These are phyloP conservation scores for Spisula solida DNA, from an alignment of 2,888 invertebrate genomes.

Conservation along the genomic window DNA sequence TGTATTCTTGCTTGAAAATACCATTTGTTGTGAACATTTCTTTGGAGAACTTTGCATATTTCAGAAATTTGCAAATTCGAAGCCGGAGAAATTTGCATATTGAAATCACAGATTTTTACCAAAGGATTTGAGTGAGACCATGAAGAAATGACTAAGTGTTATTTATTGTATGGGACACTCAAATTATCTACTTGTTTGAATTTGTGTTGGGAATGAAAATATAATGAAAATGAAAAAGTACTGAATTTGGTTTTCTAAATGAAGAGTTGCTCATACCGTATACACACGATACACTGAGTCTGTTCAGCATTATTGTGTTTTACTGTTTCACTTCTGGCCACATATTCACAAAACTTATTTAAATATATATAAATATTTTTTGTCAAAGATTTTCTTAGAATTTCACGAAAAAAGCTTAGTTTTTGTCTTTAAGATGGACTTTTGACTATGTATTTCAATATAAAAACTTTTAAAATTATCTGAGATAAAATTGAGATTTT, in stretches of 20 bases:
- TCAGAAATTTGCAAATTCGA: neutral
- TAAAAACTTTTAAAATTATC: too few relatives aligned
- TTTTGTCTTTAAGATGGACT: too few relatives aligned
- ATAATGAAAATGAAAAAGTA: too few relatives aligned
- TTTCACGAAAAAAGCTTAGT: too few relatives aligned
- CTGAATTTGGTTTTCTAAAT: too few relatives aligned
- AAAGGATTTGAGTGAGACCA: too few relatives aligned
- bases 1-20: neutral
- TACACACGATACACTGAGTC: neutral
- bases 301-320: slow-evolving; percentile 10
- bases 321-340: too few relatives aligned
- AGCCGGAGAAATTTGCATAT: neutral
- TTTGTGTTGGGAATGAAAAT: neutral
- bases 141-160: neutral
- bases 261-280: neutral
- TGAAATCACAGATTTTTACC: neutral
- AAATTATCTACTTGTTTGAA: neutral
- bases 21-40: neutral
- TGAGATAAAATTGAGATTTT: too few relatives aligned
- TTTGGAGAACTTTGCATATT: neutral
- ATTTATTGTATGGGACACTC: neutral
- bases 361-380: too few relatives aligned
- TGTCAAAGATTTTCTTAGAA: too few relatives aligned
- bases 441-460: too few relatives aligned
- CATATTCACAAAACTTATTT: too few relatives aligned